Evolutionary conservation across 2,888 invertebrate species (phyloP), one percentile per base, ranked within the genome.

Genomic region (Ctenicera cuprea): DNA sequence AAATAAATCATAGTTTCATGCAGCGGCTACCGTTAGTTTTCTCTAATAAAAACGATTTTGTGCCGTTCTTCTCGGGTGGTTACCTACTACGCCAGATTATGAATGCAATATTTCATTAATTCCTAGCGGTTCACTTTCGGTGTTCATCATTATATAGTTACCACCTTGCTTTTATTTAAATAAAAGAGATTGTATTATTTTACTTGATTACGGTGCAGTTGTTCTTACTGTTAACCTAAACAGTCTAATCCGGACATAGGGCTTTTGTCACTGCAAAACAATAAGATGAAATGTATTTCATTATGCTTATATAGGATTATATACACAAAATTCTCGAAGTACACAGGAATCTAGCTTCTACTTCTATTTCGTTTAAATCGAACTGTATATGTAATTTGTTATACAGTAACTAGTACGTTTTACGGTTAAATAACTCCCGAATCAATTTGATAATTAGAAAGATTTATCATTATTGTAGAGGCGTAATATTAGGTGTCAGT

Each of bases 41-140:
- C 20, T 48, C 9, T 18, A 48, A 11, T 48, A 18, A 48, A 48
- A 48, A 16, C 2, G 16, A 18, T 48, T 48, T 48, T 48, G 14
- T 45, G 18, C 16, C 16, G 48, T 48, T 48, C 48, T 48, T 18
- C 20, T 48, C 16, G 16, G 48, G 18, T 48, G 20, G 20, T 48
- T 48, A 48, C 16, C 9, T 43, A 18, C 18, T 18, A 48, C 7
- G 48, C 18, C 48, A 48, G 48, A 18, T 48, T 48, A 48, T 18
- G 20, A 9, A 48, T 18, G 16, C 18, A 48, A 48, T 48, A 48
- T 16, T 48, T 48, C 18, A 48, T 48, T 48, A 48, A 48, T 48
- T 48, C 11, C 1, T 48, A 48, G 48, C 20, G 48, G 48, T 48
- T 48, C 48, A 48, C 48, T 48, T 48, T 48, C 48, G 48, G 48